Base-by-base conservation (phyloP, 1,140 invertebrate species). In the Aphidius gifuensis region DNA sequence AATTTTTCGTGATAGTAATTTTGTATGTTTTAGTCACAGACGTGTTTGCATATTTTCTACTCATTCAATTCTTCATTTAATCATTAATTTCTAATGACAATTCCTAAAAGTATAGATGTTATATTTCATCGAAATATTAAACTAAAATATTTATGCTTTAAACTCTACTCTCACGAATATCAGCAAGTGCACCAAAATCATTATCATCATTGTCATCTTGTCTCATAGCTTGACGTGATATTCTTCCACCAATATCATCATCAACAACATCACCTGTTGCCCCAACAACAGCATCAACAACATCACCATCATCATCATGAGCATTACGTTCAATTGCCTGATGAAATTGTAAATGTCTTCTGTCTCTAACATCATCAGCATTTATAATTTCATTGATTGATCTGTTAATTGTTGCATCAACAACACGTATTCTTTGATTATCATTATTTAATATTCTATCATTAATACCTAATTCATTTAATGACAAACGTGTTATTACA, bases 131-230 rank as follows among this genome's bases (percentile, higher is more conserved):
- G 4, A 9, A 46, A 5, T 9, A 46, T 46, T n/a, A 46, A 16
- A 16, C 16, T 16, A 23, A 9, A 49, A 49, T 39, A 32, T 11
- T 16, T 42, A 61, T 45, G 16, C 21, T 64, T 72, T 64, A 78
- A 32, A 80, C 79, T 59, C 79, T 69, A 60, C 79, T 80, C 48
- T 80, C 79, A 0, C 78, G 73, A 61, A 80, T 80, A 54, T 80
- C 77, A 3, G 77, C 74, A 5, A 78, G 64, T 32, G 71, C 67
- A 23, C 71, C 68, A 50, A 77, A 77, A 63, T 76, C 71, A 39
- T 68, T 70, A n/a, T 70, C 63, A 1, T 77, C 76, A 0, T 74
- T 74, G 0, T 75, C 76, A 9, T 62, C 62, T 21, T 40, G 48
- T 46, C 46, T 45, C n/a, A 23, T 7, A 42, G 47, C 5, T 59